Percentiles rank a stretch among this genome's conserved stretches.
Evolutionary conservation across 1,140 invertebrate species (phyloP).

Genomic region (Arion vulgaris): DNA sequence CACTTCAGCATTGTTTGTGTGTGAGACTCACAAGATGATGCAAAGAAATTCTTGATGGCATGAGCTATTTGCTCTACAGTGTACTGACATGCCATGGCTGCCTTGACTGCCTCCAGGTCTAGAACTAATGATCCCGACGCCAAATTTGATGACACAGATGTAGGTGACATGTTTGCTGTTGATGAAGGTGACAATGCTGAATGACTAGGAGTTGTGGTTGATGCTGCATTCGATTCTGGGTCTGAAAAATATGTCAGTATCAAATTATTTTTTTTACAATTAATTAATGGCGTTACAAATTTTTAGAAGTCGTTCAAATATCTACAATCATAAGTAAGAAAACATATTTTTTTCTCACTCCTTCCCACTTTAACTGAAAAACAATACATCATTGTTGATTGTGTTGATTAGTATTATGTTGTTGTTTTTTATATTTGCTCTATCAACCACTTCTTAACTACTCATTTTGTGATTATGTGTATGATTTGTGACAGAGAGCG

Average conservation of each 20-base stretch:
- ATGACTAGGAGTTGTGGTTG: neutral
- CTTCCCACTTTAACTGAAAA: too few relatives aligned
- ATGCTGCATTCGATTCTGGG: neutral
- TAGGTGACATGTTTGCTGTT: conserved; percentile 5
- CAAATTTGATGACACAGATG: neutral
- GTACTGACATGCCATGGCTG: conserved; percentile 37
- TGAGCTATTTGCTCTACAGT: conserved; percentile 29
- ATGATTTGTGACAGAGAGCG: too few relatives aligned
- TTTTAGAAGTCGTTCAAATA: too few relatives aligned
- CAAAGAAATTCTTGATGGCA: conserved; percentile 32
- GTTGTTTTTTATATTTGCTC: too few relatives aligned
- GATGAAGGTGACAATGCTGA: neutral
- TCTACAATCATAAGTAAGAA: too few relatives aligned
- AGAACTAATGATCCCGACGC: neutral
- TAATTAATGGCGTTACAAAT: too few relatives aligned
- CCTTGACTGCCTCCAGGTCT: conserved; percentile 31
- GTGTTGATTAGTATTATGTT: too few relatives aligned
- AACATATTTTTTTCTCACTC: too few relatives aligned
- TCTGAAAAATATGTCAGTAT: neutral
- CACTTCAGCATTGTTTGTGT: neutral
- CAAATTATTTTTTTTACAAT: too few relatives aligned
- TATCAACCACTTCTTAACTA: too few relatives aligned
- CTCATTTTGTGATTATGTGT: too few relatives aligned
- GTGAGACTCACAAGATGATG: conserved; percentile 23
- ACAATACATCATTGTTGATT: too few relatives aligned